A percentile compares a stretch with the other conserved stretches of the same genome.
phyloP scores from a whole-genome alignment of 1,140 invertebrate genomes.

The Idris sp. region DNA sequence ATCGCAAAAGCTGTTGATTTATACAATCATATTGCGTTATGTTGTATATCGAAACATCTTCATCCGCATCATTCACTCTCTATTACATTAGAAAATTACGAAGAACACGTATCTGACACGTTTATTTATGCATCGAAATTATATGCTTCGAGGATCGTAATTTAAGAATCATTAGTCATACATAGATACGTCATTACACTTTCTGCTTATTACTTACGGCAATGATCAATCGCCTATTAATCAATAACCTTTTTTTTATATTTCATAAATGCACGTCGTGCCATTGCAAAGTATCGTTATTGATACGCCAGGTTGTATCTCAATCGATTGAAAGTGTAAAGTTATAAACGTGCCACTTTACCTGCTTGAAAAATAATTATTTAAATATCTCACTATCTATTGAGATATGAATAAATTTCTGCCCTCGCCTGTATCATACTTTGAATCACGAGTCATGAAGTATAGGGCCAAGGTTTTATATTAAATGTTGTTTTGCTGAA shows the following conservation, averaged over 20 bases:
- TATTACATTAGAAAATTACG: slow-evolving; percentile 59
- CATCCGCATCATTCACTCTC: slow-evolving; percentile 39
- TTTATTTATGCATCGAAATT: slow-evolving; percentile 61
- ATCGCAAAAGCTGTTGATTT: slow-evolving; percentile 59
- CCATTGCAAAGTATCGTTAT: slow-evolving; percentile 36
- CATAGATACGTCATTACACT: slow-evolving; percentile 49
- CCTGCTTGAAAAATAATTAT: no score
- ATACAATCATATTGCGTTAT: slow-evolving; percentile 51
- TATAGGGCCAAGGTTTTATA: no score
- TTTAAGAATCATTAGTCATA: slow-evolving; percentile 58
- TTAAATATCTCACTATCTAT: no score
- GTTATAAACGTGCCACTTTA: no score
- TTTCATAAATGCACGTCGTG: slow-evolving; percentile 12
- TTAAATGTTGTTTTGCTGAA: no score
- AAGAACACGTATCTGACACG: slow-evolving; percentile 30
- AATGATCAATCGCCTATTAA: slow-evolving; percentile 53
- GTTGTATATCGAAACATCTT: slow-evolving; percentile 60
- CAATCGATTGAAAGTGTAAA: slow-evolving; percentile 36
- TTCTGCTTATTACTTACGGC: slow-evolving; percentile 46
- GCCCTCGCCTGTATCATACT: no score
- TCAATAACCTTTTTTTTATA: slow-evolving; percentile 38
- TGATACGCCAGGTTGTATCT: slow-evolving; percentile 41
- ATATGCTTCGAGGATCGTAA: slow-evolving; percentile 47
- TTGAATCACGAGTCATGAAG: no score
- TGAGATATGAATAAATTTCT: no score